A percentile compares a stretch with the other conserved stretches of the same genome.
Evolutionary conservation across 2,888 invertebrate genomes (phyloP).

Genomic region (Dusona sp.): DNA sequence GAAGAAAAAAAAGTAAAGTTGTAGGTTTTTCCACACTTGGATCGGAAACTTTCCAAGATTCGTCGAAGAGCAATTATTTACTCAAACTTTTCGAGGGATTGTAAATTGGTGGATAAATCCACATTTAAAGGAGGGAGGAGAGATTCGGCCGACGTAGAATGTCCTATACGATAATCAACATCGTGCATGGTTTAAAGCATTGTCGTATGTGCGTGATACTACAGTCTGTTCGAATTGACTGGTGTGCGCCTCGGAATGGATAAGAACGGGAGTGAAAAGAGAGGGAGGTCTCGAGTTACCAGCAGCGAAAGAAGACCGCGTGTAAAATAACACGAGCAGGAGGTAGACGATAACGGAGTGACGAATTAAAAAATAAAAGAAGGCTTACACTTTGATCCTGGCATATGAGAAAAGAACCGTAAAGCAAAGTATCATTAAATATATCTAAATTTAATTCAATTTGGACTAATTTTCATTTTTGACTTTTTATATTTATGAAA

Average conservation of each 20-base stretch:
- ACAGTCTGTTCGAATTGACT: conserved; percentile 37
- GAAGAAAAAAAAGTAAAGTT: neutral
- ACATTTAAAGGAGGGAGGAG: neutral
- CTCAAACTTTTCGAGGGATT: neutral
- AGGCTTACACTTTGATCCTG: conserved; percentile 6
- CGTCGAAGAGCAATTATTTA: neutral
- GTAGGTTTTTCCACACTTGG: neutral
- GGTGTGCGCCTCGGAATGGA: conserved; percentile 35
- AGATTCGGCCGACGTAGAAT: neutral
- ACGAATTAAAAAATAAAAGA: conserved; percentile 27
- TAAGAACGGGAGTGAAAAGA: neutral
- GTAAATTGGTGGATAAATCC: neutral
- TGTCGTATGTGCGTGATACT: conserved; percentile 32
- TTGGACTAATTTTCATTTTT: neutral
- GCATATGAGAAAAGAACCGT: neutral
- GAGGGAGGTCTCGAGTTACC: conserved; percentile 57
- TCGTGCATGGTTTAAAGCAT: conserved; percentile 18
- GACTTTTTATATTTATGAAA: neutral
- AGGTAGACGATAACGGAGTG: conserved; percentile 5
- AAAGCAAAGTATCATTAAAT: neutral
- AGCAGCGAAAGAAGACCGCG: conserved; percentile 53
- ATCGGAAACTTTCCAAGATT: neutral
- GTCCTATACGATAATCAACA: conserved; percentile 14
- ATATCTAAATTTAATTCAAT: neutral
- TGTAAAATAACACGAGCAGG: conserved; percentile 37